These are phyloP conservation scores for Crocuta crocuta DNA, from an alignment of 2,113 vertebrate species.

Conservation along the genomic window DNA sequence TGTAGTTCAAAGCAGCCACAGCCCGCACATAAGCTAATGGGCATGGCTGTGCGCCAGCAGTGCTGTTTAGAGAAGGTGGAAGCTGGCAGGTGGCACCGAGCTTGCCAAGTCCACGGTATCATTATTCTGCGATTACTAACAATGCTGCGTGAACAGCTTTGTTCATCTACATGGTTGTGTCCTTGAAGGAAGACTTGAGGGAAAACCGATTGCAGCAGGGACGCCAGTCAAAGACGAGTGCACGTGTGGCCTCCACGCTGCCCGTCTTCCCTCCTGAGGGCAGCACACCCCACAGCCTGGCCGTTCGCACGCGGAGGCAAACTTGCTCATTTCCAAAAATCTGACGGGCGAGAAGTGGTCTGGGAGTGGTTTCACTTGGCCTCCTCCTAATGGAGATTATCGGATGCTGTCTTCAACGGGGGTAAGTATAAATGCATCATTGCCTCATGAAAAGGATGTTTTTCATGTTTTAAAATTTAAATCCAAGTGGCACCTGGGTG, in stretches of 20 bases:
- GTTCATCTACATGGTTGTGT: too few relatives aligned
- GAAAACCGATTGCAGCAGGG: background rate
- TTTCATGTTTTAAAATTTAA: background rate
- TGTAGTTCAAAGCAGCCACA: too few relatives aligned
- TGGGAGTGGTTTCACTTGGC: background rate
- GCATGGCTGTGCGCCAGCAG: background rate
- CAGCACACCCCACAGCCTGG: background rate
- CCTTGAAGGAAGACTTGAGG: too few relatives aligned
- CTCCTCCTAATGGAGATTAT: background rate
- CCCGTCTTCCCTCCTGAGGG: background rate
- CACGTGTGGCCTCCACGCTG: rapidly evolving
- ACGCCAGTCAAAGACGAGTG: background rate
- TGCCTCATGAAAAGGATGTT: background rate
- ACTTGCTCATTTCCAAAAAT: background rate
- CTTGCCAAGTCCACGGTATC: background rate
- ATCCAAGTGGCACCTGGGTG: too few relatives aligned
- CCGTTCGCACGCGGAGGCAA: background rate
- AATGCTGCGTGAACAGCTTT: background rate
- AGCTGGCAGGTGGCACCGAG: background rate
- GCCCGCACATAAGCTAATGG: background rate
- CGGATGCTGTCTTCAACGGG: background rate
- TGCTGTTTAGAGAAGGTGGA: background rate
- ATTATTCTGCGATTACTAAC: too few relatives aligned
- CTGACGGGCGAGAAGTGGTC: background rate
- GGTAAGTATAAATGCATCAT: background rate